Base-by-base conservation (phyloP, 2,113 vertebrate species). In the Sarotherodon lohbergeri region DNA sequence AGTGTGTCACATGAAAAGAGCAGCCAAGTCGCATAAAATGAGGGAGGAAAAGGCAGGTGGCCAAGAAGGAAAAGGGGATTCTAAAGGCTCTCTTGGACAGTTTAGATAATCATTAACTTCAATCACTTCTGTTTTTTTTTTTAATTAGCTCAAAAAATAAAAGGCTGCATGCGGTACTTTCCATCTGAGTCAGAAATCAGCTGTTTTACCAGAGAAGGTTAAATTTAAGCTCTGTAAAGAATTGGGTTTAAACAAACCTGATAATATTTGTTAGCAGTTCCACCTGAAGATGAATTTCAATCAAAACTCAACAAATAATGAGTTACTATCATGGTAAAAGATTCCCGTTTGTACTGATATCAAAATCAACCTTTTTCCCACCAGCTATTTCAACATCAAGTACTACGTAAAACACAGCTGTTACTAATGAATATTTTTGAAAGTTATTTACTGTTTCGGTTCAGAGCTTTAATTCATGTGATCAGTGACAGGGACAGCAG, bases 1-100 rank as follows among this genome's bases (percentile, higher is more conserved):
- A 85, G 17, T 84, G 84, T 86, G 86, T 91, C 90, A 94, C 82
- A 86, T 84, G 71, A 83, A 54, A 7, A 79, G 50, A 63, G n/a
- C 56, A 83, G 84, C 29, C 50, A 86, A 82, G 55, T 29, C 50
- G 3, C 63, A 83, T 87, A 73, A 87, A 86, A 76, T 54, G 24
- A 29, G 36, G 76, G 7, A 86, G 46, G 56, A 71, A 55, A 83
- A 89, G 83, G 29, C 59, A 89, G 34, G 32, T 41, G 19, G 27
- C 32, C 36, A 13, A 54, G 80, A 22, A 27, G 6, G 41, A 79
- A 84, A 84, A 80, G 2, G 14, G n/a, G 11, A 57, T 50, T 68
- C 13, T 24, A 12, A 19, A 73, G 27, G 41, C 16, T 56, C 24
- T 41, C 46, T 17, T 19, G 9, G 73, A 80, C n/a, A 57, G 5